Conservation (phyloP, 2,797 vertebrate genomes). For the Taenioides sp. region DNA sequence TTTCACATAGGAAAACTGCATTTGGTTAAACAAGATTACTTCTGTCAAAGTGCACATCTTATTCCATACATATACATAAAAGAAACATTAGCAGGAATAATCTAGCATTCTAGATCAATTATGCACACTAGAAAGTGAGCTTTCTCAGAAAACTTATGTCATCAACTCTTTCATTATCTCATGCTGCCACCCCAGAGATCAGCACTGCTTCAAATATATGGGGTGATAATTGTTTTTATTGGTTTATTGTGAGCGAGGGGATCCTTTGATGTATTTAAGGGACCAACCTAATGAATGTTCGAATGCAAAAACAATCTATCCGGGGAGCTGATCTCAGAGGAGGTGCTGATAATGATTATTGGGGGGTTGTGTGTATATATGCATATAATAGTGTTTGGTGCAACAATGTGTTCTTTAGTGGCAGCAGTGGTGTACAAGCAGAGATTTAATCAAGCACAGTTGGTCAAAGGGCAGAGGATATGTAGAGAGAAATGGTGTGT, state of each 20-base stretch:
- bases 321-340: slow-evolving; percentile 67
- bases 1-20: neutral
- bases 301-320: slow-evolving; percentile 69
- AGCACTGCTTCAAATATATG: slow-evolving; percentile 58
- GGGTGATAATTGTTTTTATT: slow-evolving; percentile 77
- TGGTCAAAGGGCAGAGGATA: slow-evolving; percentile 58
- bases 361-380: slow-evolving; percentile 34
- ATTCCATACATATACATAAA: neutral
- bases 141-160: slow-evolving; percentile 75
- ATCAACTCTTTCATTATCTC: slow-evolving; percentile 76
- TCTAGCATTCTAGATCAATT: slow-evolving; percentile 1
- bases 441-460: slow-evolving; percentile 74
- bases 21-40: neutral
- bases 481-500: slow-evolving; percentile 51
- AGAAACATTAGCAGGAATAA: neutral
- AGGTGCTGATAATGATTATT: slow-evolving; percentile 25
- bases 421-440: slow-evolving; percentile 64
- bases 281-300: slow-evolving; percentile 77
- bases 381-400: slow-evolving; percentile 18
- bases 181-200: slow-evolving; percentile 67
- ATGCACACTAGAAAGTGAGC: slow-evolving; percentile 56
- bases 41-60: neutral
- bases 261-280: slow-evolving; percentile 81
- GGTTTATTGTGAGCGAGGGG: slow-evolving; percentile 73
- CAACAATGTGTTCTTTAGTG: slow-evolving; percentile 74